Evolutionary conservation across 2,888 invertebrate species (phyloP).

Genomic region (Phlogophora meticulosa): DNA sequence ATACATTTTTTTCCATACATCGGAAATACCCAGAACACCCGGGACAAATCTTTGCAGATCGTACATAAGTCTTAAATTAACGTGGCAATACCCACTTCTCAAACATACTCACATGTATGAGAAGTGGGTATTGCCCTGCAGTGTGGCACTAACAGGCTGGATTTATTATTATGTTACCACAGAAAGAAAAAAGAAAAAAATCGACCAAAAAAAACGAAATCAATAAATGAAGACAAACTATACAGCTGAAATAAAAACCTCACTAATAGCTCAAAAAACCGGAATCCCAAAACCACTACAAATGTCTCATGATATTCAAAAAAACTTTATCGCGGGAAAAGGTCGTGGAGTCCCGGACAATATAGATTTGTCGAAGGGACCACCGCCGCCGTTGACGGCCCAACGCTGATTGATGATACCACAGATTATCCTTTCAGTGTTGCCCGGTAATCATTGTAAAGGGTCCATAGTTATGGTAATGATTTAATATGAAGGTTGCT

Average conservation of each 20-base stretch:
- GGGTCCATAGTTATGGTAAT: conserved; percentile 56
- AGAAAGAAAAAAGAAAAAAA: too few species aligned
- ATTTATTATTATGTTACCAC: too few species aligned
- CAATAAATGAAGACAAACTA: too few species aligned
- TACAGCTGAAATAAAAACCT: conserved; percentile 1
- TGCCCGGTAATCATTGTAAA: conserved; percentile 57
- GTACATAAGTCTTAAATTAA: too few species aligned
- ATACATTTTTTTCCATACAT: too few species aligned
- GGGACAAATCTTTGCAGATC: too few species aligned
- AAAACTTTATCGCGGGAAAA: conserved; percentile 54
- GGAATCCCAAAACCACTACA: conserved; percentile 25
- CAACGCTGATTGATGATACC: conserved; percentile 68
- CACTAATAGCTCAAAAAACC: conserved; percentile 29
- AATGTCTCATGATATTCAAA: conserved; percentile 50
- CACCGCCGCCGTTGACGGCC: conserved; percentile 51
- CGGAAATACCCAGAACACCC: too few species aligned
- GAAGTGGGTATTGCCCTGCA: too few species aligned
- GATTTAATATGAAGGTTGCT: conserved; percentile 51
- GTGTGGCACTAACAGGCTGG: too few species aligned
- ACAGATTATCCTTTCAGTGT: conserved; percentile 64
- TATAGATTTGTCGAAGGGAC: conserved; percentile 64
- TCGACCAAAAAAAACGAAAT: neutral
- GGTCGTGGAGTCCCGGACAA: conserved; percentile 50
- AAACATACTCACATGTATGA: too few species aligned
- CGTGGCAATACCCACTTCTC: too few species aligned